Evolutionary conservation across 2,797 vertebrate species (phyloP).

Genomic region (Iguana delicatissima): DNA sequence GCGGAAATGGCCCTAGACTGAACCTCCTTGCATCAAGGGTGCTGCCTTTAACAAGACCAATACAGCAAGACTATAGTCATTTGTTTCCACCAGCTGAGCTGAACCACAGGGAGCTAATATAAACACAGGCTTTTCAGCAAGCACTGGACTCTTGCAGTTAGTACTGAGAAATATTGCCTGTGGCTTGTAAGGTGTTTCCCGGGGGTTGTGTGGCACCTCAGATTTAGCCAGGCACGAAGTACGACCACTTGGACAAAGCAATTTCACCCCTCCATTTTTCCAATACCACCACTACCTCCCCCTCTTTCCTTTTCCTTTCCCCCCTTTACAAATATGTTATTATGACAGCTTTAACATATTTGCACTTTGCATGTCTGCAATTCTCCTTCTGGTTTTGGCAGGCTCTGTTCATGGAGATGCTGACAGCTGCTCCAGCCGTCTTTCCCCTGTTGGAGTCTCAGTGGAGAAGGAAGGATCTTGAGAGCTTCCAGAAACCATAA

Average conservation of each 20-base stretch:
- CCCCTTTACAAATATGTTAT: background rate
- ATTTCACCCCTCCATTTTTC: background rate
- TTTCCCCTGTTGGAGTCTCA: background rate
- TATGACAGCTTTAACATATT: background rate
- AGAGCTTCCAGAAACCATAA: slow-evolving; percentile 13
- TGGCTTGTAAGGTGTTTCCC: background rate
- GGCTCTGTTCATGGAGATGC: slow-evolving; percentile 13
- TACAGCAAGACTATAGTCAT: fast-evolving
- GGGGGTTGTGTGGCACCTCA: background rate
- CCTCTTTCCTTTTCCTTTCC: background rate
- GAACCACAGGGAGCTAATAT: fast-evolving
- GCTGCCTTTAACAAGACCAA: background rate
- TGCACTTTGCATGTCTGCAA: background rate
- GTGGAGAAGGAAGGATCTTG: background rate
- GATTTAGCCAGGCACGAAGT: fast-evolving
- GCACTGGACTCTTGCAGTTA: fast-evolving
- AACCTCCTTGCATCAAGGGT: fast-evolving
- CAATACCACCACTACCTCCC: too few relatives aligned
- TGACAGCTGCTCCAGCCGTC: slow-evolving; percentile 27
- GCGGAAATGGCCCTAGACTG: background rate
- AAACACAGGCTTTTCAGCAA: background rate
- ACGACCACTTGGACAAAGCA: fast-evolving
- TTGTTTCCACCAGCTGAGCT: fast-evolving
- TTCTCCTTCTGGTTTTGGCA: slow-evolving; percentile 15
- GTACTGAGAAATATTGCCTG: background rate